Base-by-base conservation (phyloP, 2,888 invertebrate genomes). In the Sericinus montela region DNA sequence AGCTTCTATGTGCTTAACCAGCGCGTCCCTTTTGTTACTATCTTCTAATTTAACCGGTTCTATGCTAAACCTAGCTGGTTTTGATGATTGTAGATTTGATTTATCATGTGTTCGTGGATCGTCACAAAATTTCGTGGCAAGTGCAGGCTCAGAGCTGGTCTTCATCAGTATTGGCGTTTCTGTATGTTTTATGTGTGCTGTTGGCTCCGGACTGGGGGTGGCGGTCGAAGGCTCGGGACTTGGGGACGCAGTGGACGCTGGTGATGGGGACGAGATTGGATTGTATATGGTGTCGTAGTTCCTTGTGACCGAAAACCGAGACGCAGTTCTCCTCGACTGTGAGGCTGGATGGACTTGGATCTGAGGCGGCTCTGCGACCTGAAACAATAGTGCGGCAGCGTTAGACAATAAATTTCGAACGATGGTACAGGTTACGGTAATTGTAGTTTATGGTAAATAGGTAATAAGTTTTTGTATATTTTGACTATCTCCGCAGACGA, bases 281-380 rank as follows among this genome's bases (percentile, higher is more conserved):
- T 77, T 79, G 58, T 84, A 87, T 1, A 74, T 64, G 0, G 73
- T 58, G 45, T 88, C 88, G 54, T 80, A 81, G 62, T 87, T 88
- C n/a, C 88, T 68, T 0, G 88, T 83, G 0, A 88, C 88, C 0
- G 87, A 86, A 61, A 88, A 88, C 0, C 88, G 65, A 3, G 76
- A 89, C 2, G 70, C 67, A 34, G 63, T 68, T 52, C 91, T 65
- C 79, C 92, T 91, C 69, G 67, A 92, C 84, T 65, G 91, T 5
- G 67, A 85, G 82, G 75, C 92, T 75, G 67, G 92, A 86, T 69
- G 92, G 68, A 69, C 92, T 91, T 71, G 93, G 1, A 83, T 80
- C 46, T 78, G 68, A 0, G 85, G 82, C 0, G 85, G 80, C 53
- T 86, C 87, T 5, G 72, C 69, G 3, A 88, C 87, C 87, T 88